Evolutionary conservation across 2,797 vertebrate species (phyloP).

Genomic region (Acridotheres tristis): DNA sequence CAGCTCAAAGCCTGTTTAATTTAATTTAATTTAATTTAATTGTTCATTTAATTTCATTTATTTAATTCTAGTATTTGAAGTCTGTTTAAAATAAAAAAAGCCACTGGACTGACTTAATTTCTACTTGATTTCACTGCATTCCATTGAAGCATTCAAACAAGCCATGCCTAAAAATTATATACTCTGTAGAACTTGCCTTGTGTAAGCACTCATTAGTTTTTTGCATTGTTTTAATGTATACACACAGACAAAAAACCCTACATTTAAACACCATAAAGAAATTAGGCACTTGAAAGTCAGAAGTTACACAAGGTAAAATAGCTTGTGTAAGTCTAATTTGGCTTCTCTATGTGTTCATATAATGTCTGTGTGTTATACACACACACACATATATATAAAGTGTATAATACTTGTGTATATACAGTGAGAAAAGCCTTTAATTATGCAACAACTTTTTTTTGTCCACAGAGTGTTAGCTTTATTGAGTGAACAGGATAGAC

Average conservation of each 20-base stretch:
- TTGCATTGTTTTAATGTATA: slow-evolving; percentile 18
- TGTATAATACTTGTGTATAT: neutral
- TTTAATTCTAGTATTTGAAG: slow-evolving; percentile 29
- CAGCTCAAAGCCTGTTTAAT: neutral
- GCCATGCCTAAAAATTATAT: neutral
- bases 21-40: slow-evolving; percentile 17
- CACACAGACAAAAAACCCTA: neutral
- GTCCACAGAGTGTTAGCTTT: neutral
- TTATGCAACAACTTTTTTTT: neutral
- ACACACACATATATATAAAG: neutral
- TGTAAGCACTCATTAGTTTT: neutral
- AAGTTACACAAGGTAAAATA: neutral
- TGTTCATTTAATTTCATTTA: slow-evolving; percentile 27
- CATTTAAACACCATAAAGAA: neutral
- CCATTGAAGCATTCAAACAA: neutral
- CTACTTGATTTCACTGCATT: neutral
- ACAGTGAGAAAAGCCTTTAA: slow-evolving; percentile 33
- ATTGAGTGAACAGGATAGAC: slow-evolving; percentile 31
- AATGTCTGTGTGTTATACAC: neutral
- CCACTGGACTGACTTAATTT: slow-evolving; percentile 3
- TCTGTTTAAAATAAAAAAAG: slow-evolving; percentile 29
- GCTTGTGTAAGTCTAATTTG: slow-evolving; percentile 34
- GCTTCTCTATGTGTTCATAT: neutral
- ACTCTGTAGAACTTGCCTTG: neutral
- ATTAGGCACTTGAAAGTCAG: neutral